These are phyloP conservation scores for Callinectes sapidus DNA, from an alignment of 2,888 invertebrate genomes.

Conservation along the genomic window DNA sequence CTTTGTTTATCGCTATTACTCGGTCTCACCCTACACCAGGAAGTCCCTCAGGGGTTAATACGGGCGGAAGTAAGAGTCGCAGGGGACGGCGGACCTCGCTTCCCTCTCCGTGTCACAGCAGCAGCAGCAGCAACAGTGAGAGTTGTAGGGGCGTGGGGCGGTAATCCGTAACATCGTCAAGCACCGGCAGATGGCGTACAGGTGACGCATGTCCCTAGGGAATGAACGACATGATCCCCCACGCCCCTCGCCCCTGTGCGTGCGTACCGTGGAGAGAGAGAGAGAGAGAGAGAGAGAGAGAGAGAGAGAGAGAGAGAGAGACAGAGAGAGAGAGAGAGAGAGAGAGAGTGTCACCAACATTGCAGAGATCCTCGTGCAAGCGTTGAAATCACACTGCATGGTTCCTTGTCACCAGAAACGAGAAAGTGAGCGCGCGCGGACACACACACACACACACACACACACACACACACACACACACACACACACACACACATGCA, in stretches of 20 bases:
- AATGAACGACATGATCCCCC: neutral
- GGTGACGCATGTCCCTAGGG: neutral
- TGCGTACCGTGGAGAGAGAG: neutral
- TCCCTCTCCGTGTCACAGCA: neutral
- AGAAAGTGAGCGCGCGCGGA: neutral
- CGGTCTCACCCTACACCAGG: neutral
- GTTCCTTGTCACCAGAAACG: neutral
- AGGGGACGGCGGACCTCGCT: neutral
- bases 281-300: slow-evolving; percentile 35
- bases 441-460: slow-evolving; percentile 25
- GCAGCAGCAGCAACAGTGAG: neutral
- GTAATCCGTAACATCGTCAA: neutral
- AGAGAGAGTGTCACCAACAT: neutral
- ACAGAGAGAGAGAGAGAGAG: slow-evolving; percentile 33
- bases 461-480: slow-evolving; percentile 31
- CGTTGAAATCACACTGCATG: neutral
- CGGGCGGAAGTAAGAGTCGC: slow-evolving; percentile 17
- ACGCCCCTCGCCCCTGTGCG: neutral
- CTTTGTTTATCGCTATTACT: slow-evolving; percentile 22
- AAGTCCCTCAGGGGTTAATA: slow-evolving; percentile 19
- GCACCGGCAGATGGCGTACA: neutral
- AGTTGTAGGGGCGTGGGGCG: neutral
- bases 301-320: slow-evolving; percentile 32
- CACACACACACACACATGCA: slow-evolving; percentile 29
- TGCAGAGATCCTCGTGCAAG: neutral